Conservation (phyloP, 35 echinoderm and acorn worm species). For the Holothuria glaberrima region DNA sequence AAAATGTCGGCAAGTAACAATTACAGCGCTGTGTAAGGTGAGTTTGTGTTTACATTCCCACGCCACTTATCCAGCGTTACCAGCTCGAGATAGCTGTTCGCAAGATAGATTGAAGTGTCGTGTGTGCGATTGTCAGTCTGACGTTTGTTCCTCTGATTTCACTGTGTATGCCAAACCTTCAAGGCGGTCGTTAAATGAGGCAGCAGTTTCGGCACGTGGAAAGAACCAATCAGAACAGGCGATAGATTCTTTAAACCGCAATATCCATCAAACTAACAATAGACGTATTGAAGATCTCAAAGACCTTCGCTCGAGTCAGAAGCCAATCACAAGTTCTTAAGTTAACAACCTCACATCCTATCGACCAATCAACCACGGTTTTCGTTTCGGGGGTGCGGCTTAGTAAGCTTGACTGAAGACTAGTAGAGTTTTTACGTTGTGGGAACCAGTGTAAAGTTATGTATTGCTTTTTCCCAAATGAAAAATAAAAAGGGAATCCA, state of each 20-base stretch:
- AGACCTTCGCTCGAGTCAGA: slow-evolving; percentile 35
- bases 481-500: slow-evolving; percentile 33
- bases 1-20: slow-evolving; percentile 24
- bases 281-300: not conserved
- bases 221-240: slow-evolving; percentile 23
- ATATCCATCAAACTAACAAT: slow-evolving; percentile 18
- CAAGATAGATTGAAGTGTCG: too few relatives aligned
- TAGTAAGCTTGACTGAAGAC: not conserved
- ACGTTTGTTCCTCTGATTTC: not conserved
- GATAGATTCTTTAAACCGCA: slow-evolving; percentile 16
- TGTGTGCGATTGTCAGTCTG: too few relatives aligned
- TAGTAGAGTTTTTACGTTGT: slow-evolving; percentile 39
- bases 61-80: slow-evolving; percentile 19
- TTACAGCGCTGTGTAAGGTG: slow-evolving; percentile 3
- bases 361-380: slow-evolving; percentile 16
- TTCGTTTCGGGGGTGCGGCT: not conserved
- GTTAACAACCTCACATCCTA: slow-evolving; percentile 9
- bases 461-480: slow-evolving; percentile 45
- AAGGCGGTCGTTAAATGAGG: not conserved
- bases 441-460: slow-evolving; percentile 52
- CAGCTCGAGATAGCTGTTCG: not conserved
- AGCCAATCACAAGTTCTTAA: slow-evolving; percentile 45
- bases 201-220: slow-evolving; percentile 48
- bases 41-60: slow-evolving; percentile 53
- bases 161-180: not conserved